Evolutionary conservation across 2,888 invertebrate species (phyloP), one percentile per base, ranked within the genome.

Genomic region (Empis stercorea): DNA sequence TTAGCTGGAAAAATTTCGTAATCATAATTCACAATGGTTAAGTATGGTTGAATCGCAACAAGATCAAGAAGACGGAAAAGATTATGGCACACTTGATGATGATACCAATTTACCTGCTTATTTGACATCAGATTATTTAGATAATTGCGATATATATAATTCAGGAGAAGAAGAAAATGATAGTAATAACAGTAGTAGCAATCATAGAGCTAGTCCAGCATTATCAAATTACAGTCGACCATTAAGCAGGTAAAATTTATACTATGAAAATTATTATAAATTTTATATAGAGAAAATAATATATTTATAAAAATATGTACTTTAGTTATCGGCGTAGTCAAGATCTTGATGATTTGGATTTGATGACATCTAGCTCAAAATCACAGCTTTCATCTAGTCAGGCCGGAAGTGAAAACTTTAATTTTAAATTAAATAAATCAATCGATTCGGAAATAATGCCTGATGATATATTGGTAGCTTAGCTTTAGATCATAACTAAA

Each of bases 21-120:
- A 92, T 71, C 95, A 97, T 71, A 99, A 99, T 69, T 88, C 91
- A 0, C 95, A 97, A 65, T 99, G 97, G 97, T 72, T 99, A 55
- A 91, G 93, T 60, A 95, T 96, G 84, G 91, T 97, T 36, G 92
- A 94, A 68, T 74, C 75, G 50, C 78, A 78, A 52, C 73, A 74
- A 48, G 68, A 64, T 49, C 73, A 68, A 45, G 74, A 74, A 57
- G 73, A 74, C 49, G 62, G 63, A 11, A 61, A 63, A 46, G 72
- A 71, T 39, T 65, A 63, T 44, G 75, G 75, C 41, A 76, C 73
- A 41, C 14, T 61, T 34, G 66, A 63, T 30, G 67, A 68, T 36
- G 82, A 81, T 55, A 77, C 78, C 53, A 81, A 80, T 59, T 67
- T 85, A 56, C 83, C 85, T 49, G 81, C 84, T 2, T 85, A 84